Conservation (phyloP, 1,140 invertebrate species). For the Cardiocondyla obscurior region DNA sequence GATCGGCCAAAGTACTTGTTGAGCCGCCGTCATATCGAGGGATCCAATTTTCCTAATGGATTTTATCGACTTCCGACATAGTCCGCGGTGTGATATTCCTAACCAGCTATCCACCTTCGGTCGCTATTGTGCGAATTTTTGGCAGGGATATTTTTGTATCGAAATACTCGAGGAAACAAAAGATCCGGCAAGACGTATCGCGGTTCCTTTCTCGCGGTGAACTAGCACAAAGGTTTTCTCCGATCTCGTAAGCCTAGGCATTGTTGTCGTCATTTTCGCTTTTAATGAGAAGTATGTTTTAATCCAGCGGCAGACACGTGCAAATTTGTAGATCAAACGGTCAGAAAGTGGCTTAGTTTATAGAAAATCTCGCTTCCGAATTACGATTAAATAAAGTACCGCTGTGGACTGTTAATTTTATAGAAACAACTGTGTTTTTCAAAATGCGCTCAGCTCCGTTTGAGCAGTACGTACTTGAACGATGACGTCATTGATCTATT, state of each 20-base stretch:
- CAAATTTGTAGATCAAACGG: not conserved
- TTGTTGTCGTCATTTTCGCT: not conserved
- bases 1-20: conserved; percentile 34
- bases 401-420: not conserved
- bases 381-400: not conserved
- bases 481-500: conserved; percentile 38
- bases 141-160: not conserved
- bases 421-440: not conserved
- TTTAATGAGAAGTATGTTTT: not conserved
- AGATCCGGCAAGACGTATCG: not conserved
- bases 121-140: conserved; percentile 6
- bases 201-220: not conserved
- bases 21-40: not conserved
- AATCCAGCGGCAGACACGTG: no score
- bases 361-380: not conserved
- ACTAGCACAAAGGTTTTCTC: not conserved
- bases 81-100: not conserved
- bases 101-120: not conserved
- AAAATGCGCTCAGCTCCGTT: not conserved
- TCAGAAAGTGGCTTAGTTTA: not conserved
- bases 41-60: conserved; percentile 45
- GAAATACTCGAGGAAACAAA: not conserved
- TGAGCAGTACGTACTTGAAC: conserved; percentile 6
- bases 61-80: conserved; percentile 18
- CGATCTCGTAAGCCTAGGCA: not conserved